phyloP scores from a whole-genome alignment of 1,140 invertebrate species.

The Caerostris extrusa region DNA sequence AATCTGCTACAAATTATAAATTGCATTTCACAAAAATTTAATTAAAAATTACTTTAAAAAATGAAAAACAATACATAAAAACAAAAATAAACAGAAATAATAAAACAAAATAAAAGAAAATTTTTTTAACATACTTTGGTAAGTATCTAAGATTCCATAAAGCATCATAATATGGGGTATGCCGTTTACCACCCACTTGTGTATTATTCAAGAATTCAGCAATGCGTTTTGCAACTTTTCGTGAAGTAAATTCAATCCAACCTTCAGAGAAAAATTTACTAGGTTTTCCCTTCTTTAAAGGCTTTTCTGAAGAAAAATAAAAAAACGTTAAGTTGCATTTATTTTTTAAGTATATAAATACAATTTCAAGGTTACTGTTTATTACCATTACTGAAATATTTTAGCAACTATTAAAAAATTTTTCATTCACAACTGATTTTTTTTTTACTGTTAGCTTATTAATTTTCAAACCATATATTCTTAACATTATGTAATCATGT shows the following conservation, averaged over 20 bases:
- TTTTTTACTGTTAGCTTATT: no score
- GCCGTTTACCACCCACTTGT: slow-evolving; percentile 93
- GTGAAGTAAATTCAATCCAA: slow-evolving; percentile 97
- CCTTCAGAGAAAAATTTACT: slow-evolving; percentile 91
- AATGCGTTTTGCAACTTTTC: slow-evolving; percentile 92
- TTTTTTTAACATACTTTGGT: slow-evolving; percentile 84
- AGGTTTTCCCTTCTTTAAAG: slow-evolving; percentile 84
- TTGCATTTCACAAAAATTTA: neutral
- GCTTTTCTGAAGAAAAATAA: slow-evolving; percentile 78
- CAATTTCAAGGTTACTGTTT: no score
- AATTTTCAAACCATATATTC: no score
- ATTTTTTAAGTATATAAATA: no score
- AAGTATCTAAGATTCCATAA: slow-evolving; percentile 98
- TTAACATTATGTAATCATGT: neutral
- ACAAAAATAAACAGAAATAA: neutral
- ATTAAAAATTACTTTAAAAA: neutral
- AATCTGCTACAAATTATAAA: neutral
- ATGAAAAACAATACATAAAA: neutral
- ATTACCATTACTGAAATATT: no score
- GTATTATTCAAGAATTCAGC: slow-evolving; percentile 91
- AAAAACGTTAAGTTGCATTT: neutral
- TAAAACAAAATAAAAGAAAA: neutral
- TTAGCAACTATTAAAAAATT: neutral
- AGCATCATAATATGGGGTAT: slow-evolving; percentile 90
- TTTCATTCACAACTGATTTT: no score